phyloP scores from a whole-genome alignment of 92 coral and sea anemone species.

The Isaurus tuberculatus region DNA sequence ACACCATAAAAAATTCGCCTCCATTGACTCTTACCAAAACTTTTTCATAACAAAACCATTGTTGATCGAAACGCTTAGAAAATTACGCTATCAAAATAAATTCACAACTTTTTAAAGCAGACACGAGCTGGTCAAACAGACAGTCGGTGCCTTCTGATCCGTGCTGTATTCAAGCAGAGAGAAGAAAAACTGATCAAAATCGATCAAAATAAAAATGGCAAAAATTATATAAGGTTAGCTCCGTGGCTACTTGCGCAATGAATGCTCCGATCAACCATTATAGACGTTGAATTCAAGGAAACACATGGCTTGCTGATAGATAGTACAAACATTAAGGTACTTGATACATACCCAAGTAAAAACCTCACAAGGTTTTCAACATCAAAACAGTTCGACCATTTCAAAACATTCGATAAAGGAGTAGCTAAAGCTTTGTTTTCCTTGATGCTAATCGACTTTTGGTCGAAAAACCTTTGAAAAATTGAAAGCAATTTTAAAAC shows the following conservation, averaged over 20 bases:
- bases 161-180: no score
- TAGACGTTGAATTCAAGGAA: neutral
- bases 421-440: neutral
- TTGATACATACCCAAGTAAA: slow-evolving; percentile 31
- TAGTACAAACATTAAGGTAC: neutral
- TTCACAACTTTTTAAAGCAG: no score
- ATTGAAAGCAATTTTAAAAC: slow-evolving; percentile 41
- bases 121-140: no score
- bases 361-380: neutral
- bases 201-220: neutral
- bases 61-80: no score
- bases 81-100: no score
- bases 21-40: no score
- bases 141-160: no score
- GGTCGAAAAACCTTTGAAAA: slow-evolving; percentile 6
- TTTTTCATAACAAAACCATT: no score
- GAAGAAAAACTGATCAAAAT: neutral
- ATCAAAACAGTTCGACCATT: slow-evolving; percentile 18
- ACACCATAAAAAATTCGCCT: no score
- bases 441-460: neutral
- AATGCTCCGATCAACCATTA: neutral
- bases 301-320: slow-evolving; percentile 26
- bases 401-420: neutral
- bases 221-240: no score
- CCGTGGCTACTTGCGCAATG: neutral